Conservation (phyloP, 1,140 invertebrate species). For the Nasonia longicornis region DNA sequence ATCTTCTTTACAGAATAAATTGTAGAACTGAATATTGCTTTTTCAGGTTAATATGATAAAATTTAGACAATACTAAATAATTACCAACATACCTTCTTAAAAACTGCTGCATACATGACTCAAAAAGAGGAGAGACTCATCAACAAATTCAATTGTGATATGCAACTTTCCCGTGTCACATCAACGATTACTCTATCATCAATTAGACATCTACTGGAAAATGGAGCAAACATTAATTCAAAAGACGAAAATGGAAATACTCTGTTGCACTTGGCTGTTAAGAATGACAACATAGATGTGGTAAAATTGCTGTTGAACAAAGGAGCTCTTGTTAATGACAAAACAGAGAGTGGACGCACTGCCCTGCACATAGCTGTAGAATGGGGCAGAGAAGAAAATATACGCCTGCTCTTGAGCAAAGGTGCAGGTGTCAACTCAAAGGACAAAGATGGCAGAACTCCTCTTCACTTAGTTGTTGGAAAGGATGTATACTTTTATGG, state of each 20-base stretch:
- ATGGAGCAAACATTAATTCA: constrained; percentile 24
- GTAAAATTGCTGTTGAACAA: constrained; percentile 25
- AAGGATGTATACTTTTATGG: constrained; percentile 41
- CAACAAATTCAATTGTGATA: constrained; percentile 21
- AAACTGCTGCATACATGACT: background rate
- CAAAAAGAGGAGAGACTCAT: constrained; percentile 12
- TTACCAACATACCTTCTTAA: background rate
- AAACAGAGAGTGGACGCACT: constrained; percentile 28
- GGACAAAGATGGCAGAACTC: constrained; percentile 39
- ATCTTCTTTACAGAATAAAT: background rate
- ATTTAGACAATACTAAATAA: background rate
- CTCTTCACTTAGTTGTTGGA: constrained; percentile 34
- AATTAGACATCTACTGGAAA: constrained; percentile 39
- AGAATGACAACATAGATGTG: constrained; percentile 37
- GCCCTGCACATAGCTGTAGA: constrained; percentile 32
- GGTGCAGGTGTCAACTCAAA: constrained; percentile 44
- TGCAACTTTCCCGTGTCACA: constrained; percentile 3
- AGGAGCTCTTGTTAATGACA: constrained; percentile 25
- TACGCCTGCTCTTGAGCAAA: constrained; percentile 43
- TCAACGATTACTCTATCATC: constrained; percentile 6
- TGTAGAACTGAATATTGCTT: background rate
- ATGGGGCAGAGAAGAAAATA: constrained; percentile 39
- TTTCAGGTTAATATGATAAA: background rate
- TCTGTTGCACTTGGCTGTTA: constrained; percentile 45
- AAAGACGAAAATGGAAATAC: constrained; percentile 41